Evolutionary conservation across 2,888 invertebrate species (phyloP), one percentile per base, ranked within the genome.

Genomic region (Criorhina ranunculi): DNA sequence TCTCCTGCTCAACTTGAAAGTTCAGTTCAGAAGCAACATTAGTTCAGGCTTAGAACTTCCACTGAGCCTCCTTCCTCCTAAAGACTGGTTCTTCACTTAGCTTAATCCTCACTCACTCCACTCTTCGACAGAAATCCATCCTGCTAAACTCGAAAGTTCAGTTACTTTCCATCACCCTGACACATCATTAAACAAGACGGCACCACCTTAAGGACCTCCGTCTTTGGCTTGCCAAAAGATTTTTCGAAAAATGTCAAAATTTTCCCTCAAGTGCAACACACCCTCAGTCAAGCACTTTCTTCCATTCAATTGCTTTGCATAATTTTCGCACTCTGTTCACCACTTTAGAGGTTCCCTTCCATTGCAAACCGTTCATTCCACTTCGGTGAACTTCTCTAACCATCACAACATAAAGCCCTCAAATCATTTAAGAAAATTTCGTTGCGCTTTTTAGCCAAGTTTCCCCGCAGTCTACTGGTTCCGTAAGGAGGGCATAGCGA

Each of bases 341-440:
- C 33, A 33, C 29, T 51, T 44, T 12, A 11, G 8, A 33, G 12
- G 40, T 59, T 49, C 17, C 40, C 17, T 40, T 12, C 29, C 42
- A 17, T 40, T 51, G 12, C 19, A 69, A 31, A 9, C 60, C 33
- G 17, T 53, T 33, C 7, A 46, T 53, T 62, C 44, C 35, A 62
- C 70, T 70, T 62, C 70, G 59, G 57, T 53, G 29, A 64, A 64
- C 19, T 33, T 6, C 35, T 24, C 24, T 29, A 24, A 40, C 31
- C 40, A n/a, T 49, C 31, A 4, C 17, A 37, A 19, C 53, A 12
- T 7, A 40, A 64, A 77, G 33, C 64, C 59, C 17, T 67, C 40
- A 42, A 73, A 79, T 78, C 60, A 67, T 83, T 83, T 79, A 73
- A 62, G 67, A 57, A 73, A 53, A 79, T 79, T 82, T 33, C 60